These are phyloP conservation scores for Naja naja DNA, from an alignment of 2,113 vertebrate species.

Conservation along the genomic window DNA sequence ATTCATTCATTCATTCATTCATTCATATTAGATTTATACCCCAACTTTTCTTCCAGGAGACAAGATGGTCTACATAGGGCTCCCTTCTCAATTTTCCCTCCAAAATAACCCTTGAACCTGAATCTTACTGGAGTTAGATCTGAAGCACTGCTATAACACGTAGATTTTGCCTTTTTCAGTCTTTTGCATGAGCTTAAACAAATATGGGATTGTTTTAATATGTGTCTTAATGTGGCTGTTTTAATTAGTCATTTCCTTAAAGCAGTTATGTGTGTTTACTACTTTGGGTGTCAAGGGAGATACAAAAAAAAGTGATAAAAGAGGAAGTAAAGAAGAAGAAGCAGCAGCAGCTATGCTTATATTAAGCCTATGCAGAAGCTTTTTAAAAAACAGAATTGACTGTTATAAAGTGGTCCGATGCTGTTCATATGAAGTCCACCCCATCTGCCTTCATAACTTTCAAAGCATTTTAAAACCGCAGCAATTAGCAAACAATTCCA, in stretches of 20 bases:
- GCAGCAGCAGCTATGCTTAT: no score
- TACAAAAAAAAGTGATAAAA: no score
- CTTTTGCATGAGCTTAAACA: neutral
- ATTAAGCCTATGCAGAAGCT: neutral
- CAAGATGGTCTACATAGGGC: neutral
- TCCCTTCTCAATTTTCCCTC: neutral
- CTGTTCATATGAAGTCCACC: neutral
- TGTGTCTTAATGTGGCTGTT: neutral
- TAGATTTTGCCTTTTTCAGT: neutral
- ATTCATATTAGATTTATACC: neutral
- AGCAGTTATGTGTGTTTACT: neutral
- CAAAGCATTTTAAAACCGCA: neutral
- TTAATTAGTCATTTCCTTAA: neutral
- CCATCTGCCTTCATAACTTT: neutral
- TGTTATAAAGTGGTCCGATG: neutral
- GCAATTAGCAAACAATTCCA: neutral
- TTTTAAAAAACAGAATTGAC: neutral
- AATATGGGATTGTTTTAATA: neutral
- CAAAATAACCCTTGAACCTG: neutral
- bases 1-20: no score
- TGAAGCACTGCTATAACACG: neutral
- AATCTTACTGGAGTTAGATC: neutral
- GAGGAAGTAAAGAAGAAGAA: no score
- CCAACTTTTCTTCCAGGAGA: neutral
- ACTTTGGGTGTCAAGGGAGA: no score